Percentiles rank a stretch among this genome's conserved stretches.
Evolutionary conservation across 2,113 vertebrate species (phyloP).

Genomic region (Coptodon rendalli): DNA sequence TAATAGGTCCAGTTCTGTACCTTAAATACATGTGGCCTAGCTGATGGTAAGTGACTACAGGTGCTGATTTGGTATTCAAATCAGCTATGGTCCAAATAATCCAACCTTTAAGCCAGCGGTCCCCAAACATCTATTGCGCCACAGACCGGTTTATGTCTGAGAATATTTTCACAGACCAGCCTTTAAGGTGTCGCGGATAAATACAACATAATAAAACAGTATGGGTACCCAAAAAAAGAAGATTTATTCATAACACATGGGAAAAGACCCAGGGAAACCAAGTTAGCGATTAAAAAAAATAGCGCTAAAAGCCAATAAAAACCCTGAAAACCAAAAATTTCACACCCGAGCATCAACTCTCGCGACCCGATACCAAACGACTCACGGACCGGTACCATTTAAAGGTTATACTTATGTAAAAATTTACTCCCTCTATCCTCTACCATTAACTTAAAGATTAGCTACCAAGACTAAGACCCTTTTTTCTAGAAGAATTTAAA

Average conservation of each 20-base stretch:
- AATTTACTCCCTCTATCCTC: neutral
- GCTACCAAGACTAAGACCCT: neutral
- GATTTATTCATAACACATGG: neutral
- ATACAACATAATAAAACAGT: neutral
- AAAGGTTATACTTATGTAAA: neutral
- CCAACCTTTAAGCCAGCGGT: neutral
- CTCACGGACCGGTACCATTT: neutral
- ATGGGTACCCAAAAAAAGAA: neutral
- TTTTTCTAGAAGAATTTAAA: neutral
- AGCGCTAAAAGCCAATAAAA: neutral
- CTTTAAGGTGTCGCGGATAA: neutral
- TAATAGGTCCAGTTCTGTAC: neutral
- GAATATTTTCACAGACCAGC: neutral
- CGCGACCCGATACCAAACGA: accelerated
- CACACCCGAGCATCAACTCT: neutral
- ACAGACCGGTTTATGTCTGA: accelerated
- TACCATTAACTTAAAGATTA: neutral
- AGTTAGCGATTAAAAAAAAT: neutral
- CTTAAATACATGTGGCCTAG: neutral
- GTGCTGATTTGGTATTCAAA: neutral
- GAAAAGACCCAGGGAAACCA: neutral
- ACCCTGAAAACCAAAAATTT: neutral
- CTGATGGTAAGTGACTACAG: neutral
- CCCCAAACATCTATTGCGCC: neutral
- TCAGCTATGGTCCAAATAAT: neutral